Conservation (phyloP, 2,888 invertebrate genomes). For the Temnothorax ravouxi region DNA sequence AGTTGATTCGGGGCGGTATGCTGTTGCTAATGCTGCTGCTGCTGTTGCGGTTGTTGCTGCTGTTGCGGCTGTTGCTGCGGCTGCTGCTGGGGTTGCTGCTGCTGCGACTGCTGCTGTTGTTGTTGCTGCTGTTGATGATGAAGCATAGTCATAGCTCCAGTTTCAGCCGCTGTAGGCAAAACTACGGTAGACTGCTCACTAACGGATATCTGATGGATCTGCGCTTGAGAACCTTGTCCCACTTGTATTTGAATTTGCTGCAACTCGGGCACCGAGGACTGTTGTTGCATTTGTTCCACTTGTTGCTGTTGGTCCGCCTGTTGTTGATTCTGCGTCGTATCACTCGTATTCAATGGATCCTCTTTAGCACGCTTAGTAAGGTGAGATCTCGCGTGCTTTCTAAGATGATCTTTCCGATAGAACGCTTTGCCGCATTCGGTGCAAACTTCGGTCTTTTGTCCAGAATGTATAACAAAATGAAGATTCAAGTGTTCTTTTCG, state of each 20-base stretch:
- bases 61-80: slow-evolving; percentile 74
- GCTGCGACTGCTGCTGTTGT: slow-evolving; percentile 79
- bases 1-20: slow-evolving; percentile 78
- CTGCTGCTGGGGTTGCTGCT: slow-evolving; percentile 76
- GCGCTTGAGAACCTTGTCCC: slow-evolving; percentile 85
- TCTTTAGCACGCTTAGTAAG: slow-evolving; percentile 92
- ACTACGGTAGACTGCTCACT: slow-evolving; percentile 87
- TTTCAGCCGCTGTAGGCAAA: slow-evolving; percentile 87
- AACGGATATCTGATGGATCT: slow-evolving; percentile 85
- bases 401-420: slow-evolving; percentile 93
- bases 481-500: slow-evolving; percentile 94
- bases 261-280: slow-evolving; percentile 71
- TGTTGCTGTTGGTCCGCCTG: slow-evolving; percentile 82
- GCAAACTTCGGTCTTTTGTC: slow-evolving; percentile 93
- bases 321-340: slow-evolving; percentile 85
- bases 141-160: slow-evolving; percentile 85
- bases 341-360: slow-evolving; percentile 86
- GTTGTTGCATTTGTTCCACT: slow-evolving; percentile 77
- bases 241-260: slow-evolving; percentile 82
- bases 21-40: slow-evolving; percentile 81
- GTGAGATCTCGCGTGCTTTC: slow-evolving; percentile 93
- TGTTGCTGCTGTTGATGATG: slow-evolving; percentile 85
- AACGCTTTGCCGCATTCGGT: slow-evolving; percentile 93
- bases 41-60: slow-evolving; percentile 78
- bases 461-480: slow-evolving; percentile 94